Conservation (phyloP, 2,113 vertebrate genomes). For the Ovis aries region ARS-UI_Ramb_v3.0 NC_056057.1:50034001-50034500, state of each 20-base stretch:
- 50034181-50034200: neutral
- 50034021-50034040: slow-evolving; percentile 12
- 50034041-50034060: slow-evolving; percentile 4
- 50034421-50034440: slow-evolving; percentile 40
- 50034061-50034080: slow-evolving; percentile 1
- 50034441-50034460: neutral
- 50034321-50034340: neutral
- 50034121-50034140: neutral
- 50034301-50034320: neutral
- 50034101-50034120: neutral
- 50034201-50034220: slow-evolving; percentile 22
- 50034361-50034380: neutral
- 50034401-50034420: neutral
- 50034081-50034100: neutral
- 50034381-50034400: neutral
- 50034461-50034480: neutral
- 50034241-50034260: neutral
- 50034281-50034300: neutral
- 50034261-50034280: neutral
- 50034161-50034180: neutral
- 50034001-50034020: slow-evolving; percentile 9
- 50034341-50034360: neutral
- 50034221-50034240: neutral
- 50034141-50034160: slow-evolving; percentile 15
- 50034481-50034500: neutral